Base-by-base conservation (phyloP, 2,113 vertebrate species). In the Oreochromis niloticus region DNA sequence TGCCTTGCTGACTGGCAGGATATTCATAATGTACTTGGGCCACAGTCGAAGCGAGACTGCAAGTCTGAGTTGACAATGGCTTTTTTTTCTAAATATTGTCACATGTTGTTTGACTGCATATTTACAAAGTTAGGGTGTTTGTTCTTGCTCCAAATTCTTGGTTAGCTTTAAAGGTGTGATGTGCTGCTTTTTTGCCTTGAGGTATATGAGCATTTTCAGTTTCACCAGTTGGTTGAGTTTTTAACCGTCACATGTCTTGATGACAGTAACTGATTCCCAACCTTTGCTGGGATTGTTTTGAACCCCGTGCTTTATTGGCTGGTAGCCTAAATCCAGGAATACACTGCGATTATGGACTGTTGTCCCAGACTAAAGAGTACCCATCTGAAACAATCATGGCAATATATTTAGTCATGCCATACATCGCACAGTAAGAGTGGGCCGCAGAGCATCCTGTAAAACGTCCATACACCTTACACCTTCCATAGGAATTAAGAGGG, bases 1-100 rank as follows among this genome's bases (percentile, higher is more conserved):
- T 93, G 86, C 59, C 82, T 88, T 4, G 2, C 87, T 83, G 92
- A 91, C 90, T 90, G 93, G 79, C 89, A 89, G 93, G 92, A 94
- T 94, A 88, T 94, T 88, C 90, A 87, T 56, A 85, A 89, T 10
- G 17, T 82, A 84, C 82, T 27, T 48, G 36, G 79, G 66, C 36
- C 46, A 71, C 54, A 61, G 87, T 78, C 22, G 6, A 10, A 80
- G 9, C 52, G 6, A 19, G 14, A 89, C 63, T 80, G 82, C 46
- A 8, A 4, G 56, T 75, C 36, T 19, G 46, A 48, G 17, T 19
- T 32, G 17, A 52, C 14, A 78, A 78, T 52, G 17, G 41, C 22
- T 16, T 50, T 32, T 32, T 50, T 19, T 50, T 1, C n/a, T 48
- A 19, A 19, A 50, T n/a, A n/a, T 32, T 6, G 71, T 78, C 71